A percentile compares a stretch with the other conserved stretches of the same genome.
phyloP scores from a whole-genome alignment of 1,140 invertebrate genomes.

The Anastrepha ludens region DNA sequence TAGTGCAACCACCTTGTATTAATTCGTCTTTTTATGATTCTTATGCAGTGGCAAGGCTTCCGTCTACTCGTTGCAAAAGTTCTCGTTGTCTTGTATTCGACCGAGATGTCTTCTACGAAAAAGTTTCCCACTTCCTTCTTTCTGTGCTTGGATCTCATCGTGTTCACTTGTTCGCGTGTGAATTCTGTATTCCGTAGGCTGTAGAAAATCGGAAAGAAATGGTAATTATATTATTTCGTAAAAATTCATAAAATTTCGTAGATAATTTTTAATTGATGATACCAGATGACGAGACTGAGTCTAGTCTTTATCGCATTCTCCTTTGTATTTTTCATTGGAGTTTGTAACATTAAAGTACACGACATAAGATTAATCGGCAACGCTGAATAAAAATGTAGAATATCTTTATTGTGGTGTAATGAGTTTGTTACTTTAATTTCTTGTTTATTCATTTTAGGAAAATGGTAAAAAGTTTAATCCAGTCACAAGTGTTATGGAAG shows the following conservation, averaged over 20 bases:
- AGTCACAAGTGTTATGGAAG: background rate
- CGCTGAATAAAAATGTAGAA: background rate
- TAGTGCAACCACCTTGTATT: no score
- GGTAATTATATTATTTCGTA: background rate
- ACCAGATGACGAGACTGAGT: constrained; percentile 59
- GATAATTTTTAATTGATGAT: constrained; percentile 39
- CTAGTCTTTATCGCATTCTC: constrained; percentile 38
- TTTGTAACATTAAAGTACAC: background rate
- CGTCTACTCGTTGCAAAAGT: no score
- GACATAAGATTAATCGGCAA: constrained; percentile 51
- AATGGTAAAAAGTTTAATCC: background rate
- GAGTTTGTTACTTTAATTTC: background rate
- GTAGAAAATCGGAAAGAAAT: background rate
- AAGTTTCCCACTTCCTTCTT: background rate
- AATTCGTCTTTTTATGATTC: no score
- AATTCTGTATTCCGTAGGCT: no score
- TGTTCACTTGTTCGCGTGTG: background rate
- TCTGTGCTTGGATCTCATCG: background rate
- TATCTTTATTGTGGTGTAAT: background rate
- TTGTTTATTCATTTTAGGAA: background rate
- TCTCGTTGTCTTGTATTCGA: background rate
- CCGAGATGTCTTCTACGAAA: background rate
- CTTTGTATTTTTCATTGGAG: constrained; percentile 56
- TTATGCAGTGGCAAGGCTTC: no score
- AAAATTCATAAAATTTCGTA: background rate